phyloP scores from a whole-genome alignment of 2,797 vertebrate genomes.

The Smutsia gigantea region DNA sequence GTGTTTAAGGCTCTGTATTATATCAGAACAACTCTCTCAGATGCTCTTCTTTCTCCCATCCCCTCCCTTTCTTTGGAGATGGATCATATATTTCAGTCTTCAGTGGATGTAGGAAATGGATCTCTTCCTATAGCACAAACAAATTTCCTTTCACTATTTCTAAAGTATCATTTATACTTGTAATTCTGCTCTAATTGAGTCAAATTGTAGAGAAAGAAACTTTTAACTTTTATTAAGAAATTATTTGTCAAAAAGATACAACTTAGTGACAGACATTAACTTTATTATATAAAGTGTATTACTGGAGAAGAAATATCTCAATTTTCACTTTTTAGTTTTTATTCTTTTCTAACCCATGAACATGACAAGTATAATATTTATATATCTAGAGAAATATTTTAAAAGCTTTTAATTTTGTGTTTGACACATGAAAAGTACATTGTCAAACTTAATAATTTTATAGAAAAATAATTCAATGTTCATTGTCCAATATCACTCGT shows the following conservation, averaged over 20 bases:
- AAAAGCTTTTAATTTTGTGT: background rate
- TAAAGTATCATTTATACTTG: background rate
- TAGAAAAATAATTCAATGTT: background rate
- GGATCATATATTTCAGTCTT: background rate
- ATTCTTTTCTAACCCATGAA: background rate
- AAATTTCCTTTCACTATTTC: background rate
- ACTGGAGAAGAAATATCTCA: background rate
- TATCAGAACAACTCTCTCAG: background rate
- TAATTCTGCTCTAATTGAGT: background rate
- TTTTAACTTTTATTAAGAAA: background rate
- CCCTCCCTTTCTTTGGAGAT: background rate
- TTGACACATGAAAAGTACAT: background rate
- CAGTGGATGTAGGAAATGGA: background rate
- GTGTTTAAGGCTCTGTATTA: background rate
- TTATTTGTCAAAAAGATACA: background rate
- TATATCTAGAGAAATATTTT: background rate
- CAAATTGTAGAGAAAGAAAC: background rate
- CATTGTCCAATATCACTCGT: background rate
- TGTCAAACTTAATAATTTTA: background rate
- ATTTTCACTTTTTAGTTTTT: background rate
- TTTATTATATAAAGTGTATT: background rate
- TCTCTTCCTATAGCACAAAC: background rate
- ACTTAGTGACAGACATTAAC: background rate
- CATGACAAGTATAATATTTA: background rate
- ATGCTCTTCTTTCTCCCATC: background rate